A percentile compares a stretch with the other conserved stretches of the same genome.
phyloP scores from a whole-genome alignment of 2,113 vertebrate species.

The Ellobius talpinus region DNA sequence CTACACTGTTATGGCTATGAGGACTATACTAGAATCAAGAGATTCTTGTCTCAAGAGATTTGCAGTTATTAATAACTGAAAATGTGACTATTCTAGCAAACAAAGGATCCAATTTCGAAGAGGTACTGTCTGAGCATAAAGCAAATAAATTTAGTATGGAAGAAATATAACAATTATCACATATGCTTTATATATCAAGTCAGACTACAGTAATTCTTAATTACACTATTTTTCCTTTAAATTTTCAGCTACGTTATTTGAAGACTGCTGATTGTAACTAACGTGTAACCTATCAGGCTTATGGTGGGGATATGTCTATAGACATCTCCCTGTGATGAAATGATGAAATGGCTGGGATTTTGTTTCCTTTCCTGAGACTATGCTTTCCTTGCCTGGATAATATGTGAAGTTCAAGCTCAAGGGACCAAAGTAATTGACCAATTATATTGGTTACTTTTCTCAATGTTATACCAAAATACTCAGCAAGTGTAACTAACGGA shows the following conservation, averaged over 20 bases:
- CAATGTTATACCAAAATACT: neutral
- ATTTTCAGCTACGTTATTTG: neutral
- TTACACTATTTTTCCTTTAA: neutral
- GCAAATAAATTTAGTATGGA: neutral
- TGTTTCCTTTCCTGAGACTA: neutral
- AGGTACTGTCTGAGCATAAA: no score
- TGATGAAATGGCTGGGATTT: neutral
- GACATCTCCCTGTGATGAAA: neutral
- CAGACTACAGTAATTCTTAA: neutral
- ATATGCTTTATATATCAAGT: accelerated
- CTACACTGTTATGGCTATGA: neutral
- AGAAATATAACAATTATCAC: neutral
- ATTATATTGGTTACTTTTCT: neutral
- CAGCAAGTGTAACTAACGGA: neutral
- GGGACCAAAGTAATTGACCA: neutral
- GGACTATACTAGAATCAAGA: neutral
- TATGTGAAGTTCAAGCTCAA: neutral
- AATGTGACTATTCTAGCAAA: neutral
- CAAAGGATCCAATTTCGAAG: neutral
- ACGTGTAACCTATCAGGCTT: neutral
- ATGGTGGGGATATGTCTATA: neutral
- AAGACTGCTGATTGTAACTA: neutral
- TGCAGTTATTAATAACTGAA: neutral
- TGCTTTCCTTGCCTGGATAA: neutral
- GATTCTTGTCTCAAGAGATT: neutral